Percentiles rank a stretch among this genome's conserved stretches.
phyloP scores from a whole-genome alignment of 2,888 invertebrate genomes.

The Netelia melanura region DNA sequence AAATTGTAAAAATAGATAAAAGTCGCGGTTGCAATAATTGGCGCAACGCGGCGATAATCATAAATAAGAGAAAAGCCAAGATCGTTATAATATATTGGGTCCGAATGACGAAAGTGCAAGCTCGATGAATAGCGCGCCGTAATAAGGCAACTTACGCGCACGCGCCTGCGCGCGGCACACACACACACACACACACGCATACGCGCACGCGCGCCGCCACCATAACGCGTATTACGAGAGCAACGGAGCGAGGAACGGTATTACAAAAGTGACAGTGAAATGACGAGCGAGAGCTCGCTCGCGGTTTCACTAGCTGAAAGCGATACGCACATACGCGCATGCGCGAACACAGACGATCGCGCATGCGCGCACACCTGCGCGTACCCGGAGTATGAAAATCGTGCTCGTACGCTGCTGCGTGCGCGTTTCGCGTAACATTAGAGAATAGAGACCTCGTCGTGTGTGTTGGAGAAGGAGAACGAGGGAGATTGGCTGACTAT shows the following conservation, averaged over 20 bases:
- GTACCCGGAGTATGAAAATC: not conserved
- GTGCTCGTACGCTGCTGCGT: constrained; percentile 27
- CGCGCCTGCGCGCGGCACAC: not conserved
- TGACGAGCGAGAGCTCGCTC: constrained; percentile 72
- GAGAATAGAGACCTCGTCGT: constrained; percentile 27
- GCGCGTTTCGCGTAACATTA: constrained; percentile 44
- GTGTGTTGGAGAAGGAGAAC: not conserved
- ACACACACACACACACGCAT: not conserved
- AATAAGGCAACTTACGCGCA: constrained; percentile 33
- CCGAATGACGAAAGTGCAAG: constrained; percentile 58
- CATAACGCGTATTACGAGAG: constrained; percentile 44
- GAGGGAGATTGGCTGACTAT: constrained; percentile 13
- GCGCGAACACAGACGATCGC: too few species aligned
- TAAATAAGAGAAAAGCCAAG: constrained; percentile 38
- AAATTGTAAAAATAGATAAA: not conserved
- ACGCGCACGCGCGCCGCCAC: not conserved
- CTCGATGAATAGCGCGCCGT: constrained; percentile 57
- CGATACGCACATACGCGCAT: constrained; percentile 73
- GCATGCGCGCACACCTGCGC: too few species aligned
- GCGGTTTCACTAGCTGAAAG: constrained; percentile 80
- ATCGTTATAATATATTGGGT: constrained; percentile 59
- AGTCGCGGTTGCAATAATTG: constrained; percentile 14
- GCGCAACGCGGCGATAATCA: constrained; percentile 26
- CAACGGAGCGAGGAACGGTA: constrained; percentile 75
- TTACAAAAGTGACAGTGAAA: constrained; percentile 83